A percentile compares a stretch with the other conserved stretches of the same genome.
These are phyloP conservation scores for Eupristina koningsbergeri DNA, from an alignment of 1,140 invertebrate genomes.

Conservation along the genomic window DNA sequence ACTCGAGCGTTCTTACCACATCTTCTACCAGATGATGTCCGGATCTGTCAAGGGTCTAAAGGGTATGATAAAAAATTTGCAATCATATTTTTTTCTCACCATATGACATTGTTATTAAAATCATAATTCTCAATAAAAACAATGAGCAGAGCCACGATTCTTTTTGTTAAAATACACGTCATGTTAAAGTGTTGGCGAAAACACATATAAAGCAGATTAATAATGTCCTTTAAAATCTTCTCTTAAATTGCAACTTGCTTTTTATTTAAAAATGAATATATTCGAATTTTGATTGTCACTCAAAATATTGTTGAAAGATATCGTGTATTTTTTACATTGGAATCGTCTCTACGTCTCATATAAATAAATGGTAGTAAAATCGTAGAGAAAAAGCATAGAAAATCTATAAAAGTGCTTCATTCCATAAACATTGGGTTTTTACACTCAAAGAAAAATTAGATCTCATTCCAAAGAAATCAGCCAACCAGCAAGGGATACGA, in stretches of 20 bases:
- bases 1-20: conserved; percentile 99
- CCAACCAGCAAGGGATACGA: not conserved
- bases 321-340: not conserved
- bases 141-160: not conserved
- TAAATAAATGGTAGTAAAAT: not conserved
- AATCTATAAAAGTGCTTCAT: not conserved
- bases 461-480: not conserved
- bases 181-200: not conserved
- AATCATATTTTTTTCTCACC: not conserved
- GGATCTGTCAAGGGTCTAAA: conserved; percentile 89
- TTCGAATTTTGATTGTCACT: too few relatives aligned
- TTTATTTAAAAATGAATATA: too few relatives aligned
- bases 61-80: conserved; percentile 77
- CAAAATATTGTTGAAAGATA: too few relatives aligned
- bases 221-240: not conserved
- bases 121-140: not conserved
- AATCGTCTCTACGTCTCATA: not conserved
- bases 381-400: not conserved
- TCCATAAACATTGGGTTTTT: not conserved
- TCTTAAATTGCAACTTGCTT: too few relatives aligned
- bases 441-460: conserved; percentile 9
- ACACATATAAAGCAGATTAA: not conserved
- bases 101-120: not conserved
- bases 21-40: conserved; percentile 99
- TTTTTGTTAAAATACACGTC: not conserved